Conservation (phyloP, 1,140 invertebrate species). For the Drosophila lowei region DNA sequence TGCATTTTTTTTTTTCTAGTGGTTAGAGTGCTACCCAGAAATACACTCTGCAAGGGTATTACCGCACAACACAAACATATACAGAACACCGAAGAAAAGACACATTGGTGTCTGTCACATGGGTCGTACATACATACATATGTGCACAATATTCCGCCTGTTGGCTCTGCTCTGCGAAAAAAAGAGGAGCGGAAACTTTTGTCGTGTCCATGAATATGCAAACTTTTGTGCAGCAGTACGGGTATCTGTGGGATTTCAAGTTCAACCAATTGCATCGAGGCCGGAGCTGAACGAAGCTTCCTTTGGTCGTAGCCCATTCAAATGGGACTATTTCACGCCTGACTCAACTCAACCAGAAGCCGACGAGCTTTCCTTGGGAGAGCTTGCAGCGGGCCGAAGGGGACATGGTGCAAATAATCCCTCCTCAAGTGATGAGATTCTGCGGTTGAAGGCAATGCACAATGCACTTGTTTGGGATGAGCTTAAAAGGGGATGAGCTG, state of each 20-base stretch:
- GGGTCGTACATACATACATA: conserved; percentile 29
- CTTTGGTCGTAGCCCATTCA: conserved; percentile 15
- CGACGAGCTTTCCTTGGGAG: background rate
- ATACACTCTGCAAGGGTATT: background rate
- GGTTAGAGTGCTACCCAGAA: background rate
- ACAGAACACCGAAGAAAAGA: conserved; percentile 28
- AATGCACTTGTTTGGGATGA: too few species aligned
- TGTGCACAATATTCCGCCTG: conserved; percentile 59
- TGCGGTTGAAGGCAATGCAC: too few species aligned
- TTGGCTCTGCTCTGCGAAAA: conserved; percentile 32
- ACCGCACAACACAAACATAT: conserved; percentile 30
- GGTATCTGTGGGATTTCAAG: conserved; percentile 19
- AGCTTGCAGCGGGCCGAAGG: too few species aligned
- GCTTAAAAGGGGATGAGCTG: too few species aligned
- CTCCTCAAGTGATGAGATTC: too few species aligned
- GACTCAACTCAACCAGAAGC: conserved; percentile 11
- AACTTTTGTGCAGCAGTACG: conserved; percentile 15
- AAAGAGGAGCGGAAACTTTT: conserved; percentile 6
- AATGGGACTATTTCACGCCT: conserved; percentile 28
- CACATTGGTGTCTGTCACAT: conserved; percentile 27
- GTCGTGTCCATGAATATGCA: conserved; percentile 32
- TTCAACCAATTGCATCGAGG: conserved; percentile 39
- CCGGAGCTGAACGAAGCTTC: conserved; percentile 11
- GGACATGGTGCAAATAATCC: too few species aligned
- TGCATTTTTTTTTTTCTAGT: too few species aligned